Conservation (phyloP, 2,888 invertebrate species). For the Dynastes grantii region DNA sequence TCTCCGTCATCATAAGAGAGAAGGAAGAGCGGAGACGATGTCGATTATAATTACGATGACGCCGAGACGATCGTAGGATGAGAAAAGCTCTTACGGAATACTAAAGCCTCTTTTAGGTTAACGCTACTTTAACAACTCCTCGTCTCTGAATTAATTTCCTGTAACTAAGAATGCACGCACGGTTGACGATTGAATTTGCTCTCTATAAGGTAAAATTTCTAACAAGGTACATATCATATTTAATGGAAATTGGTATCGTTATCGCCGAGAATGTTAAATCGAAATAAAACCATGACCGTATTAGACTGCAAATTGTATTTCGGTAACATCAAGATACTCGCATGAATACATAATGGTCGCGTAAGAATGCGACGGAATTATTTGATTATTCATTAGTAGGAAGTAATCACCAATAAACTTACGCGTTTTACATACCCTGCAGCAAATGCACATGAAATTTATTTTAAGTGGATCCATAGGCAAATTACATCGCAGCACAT, state of each 20-base stretch:
- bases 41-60: slow-evolving; percentile 43
- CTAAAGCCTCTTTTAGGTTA: slow-evolving; percentile 41
- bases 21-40: neutral
- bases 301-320: too few species aligned
- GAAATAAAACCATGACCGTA: too few species aligned
- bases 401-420: too few species aligned
- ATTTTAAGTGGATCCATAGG: too few species aligned
- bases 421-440: too few species aligned
- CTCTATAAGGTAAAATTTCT: slow-evolving; percentile 32
- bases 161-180: neutral
- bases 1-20: neutral
- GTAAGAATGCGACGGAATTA: too few species aligned
- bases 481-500: too few species aligned
- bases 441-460: too few species aligned
- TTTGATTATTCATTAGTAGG: too few species aligned
- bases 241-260: slow-evolving; percentile 27
- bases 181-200: slow-evolving; percentile 12
- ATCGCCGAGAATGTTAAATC: slow-evolving; percentile 4
- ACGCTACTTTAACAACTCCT: slow-evolving; percentile 29
- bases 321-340: too few species aligned
- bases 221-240: slow-evolving; percentile 17
- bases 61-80: slow-evolving; percentile 14
- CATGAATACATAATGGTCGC: too few species aligned
- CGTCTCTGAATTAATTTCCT: slow-evolving; percentile 40
- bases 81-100: slow-evolving; percentile 35